Percentiles rank a stretch among this genome's conserved stretches.
Evolutionary conservation across 2,113 vertebrate genomes (phyloP).

Genomic region (Carlito syrichta): DNA sequence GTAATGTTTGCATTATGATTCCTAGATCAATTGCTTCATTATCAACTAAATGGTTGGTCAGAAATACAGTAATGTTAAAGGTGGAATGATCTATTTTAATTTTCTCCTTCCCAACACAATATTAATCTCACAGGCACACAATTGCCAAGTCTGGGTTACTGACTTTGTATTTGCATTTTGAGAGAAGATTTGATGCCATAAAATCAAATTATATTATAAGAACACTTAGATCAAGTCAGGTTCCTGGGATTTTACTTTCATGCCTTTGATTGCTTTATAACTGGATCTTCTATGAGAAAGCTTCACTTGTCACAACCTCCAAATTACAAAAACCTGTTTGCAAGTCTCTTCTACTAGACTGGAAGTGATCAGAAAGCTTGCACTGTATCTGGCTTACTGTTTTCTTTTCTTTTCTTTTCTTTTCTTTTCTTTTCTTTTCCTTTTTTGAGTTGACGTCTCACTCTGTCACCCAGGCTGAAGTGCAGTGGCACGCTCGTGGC

Average conservation of each 20-base stretch:
- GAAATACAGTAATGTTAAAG: background rate
- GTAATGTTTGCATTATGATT: conserved; percentile 19
- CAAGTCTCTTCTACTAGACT: background rate
- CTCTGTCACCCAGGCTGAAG: no score
- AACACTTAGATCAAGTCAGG: conserved; percentile 14
- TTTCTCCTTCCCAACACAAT: conserved; percentile 6
- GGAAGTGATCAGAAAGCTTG: background rate
- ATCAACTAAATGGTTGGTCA: background rate
- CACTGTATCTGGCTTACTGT: background rate
- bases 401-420: background rate
- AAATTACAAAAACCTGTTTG: background rate
- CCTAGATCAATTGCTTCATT: background rate
- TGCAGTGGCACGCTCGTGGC: no score
- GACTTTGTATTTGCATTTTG: conserved; percentile 12
- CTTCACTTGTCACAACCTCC: background rate
- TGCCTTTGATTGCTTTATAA: conserved; percentile 1
- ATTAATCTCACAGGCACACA: background rate
- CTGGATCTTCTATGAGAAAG: background rate
- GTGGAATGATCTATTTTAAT: background rate
- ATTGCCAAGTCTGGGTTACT: background rate
- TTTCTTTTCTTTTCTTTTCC: no score
- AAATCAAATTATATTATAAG: conserved; percentile 33
- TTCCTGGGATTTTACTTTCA: conserved; percentile 32
- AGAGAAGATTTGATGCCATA: background rate
- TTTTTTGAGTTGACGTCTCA: no score